A percentile compares a stretch with the other conserved stretches of the same genome.
Conservation (phyloP, 1,140 invertebrate species). For the Cepaea nemoralis region DNA sequence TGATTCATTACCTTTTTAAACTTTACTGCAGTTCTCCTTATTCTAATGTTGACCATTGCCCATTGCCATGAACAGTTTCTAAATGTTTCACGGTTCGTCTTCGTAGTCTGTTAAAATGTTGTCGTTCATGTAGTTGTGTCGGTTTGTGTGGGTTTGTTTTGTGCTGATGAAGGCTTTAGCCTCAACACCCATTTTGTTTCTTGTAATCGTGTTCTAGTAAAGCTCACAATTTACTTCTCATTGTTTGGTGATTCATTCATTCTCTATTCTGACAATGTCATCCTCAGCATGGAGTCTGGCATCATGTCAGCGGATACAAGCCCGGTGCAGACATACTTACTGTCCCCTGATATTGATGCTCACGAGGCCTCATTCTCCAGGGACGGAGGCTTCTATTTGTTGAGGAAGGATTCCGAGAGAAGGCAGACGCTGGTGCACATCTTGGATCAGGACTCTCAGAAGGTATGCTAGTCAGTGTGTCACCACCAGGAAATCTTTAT, state of each 20-base stretch:
- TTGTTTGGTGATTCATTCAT: neutral
- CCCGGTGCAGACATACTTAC: conserved; percentile 55
- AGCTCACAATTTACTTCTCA: no score
- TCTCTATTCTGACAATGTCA: neutral
- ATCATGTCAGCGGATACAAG: conserved; percentile 50
- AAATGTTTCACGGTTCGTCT: no score
- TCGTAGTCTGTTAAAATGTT: no score
- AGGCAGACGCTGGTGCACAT: conserved; percentile 91
- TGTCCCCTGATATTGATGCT: conserved; percentile 62
- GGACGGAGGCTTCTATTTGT: conserved; percentile 86
- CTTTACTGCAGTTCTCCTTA: no score
- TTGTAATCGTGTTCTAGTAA: no score
- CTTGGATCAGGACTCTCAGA: conserved; percentile 86
- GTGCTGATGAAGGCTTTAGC: no score
- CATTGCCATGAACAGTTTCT: no score
- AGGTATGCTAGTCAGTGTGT: conserved; percentile 80
- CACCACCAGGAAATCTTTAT: no score
- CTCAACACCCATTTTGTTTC: no score
- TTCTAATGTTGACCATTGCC: no score
- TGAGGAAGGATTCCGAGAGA: conserved; percentile 97
- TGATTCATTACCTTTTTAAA: no score
- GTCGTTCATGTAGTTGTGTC: neutral
- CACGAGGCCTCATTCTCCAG: conserved; percentile 52
- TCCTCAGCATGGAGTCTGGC: conserved; percentile 52
- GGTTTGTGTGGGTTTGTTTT: no score